Conservation (phyloP, 2,888 invertebrate genomes). For the Lobophora halterata region DNA sequence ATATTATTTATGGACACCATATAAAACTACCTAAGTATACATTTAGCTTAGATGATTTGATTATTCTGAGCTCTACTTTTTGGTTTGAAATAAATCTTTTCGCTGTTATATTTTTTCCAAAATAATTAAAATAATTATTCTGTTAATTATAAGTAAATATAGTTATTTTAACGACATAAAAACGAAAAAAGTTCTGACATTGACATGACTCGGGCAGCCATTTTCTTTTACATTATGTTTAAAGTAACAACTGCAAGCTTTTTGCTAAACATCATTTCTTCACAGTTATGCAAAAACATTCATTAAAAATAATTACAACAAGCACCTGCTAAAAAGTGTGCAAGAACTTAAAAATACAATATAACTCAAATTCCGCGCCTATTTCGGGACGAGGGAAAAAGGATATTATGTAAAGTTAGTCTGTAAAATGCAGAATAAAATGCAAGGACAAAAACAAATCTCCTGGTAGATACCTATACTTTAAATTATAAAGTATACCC, state of each 20-base stretch:
- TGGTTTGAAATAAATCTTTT: no score
- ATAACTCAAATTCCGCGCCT: slow-evolving; percentile 19
- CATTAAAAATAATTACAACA: slow-evolving; percentile 19
- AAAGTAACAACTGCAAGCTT: not conserved
- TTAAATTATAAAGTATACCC: slow-evolving; percentile 35
- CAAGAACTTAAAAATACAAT: slow-evolving; percentile 15
- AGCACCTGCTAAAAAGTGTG: slow-evolving; percentile 19
- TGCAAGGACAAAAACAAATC: slow-evolving; percentile 45
- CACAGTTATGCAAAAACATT: slow-evolving; percentile 16
- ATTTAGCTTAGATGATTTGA: not conserved
- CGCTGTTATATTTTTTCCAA: no score
- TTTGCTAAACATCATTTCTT: slow-evolving; percentile 12
- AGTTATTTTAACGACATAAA: no score
- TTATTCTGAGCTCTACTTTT: not conserved
- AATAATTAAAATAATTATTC: no score
- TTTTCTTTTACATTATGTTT: no score
- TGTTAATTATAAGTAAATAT: no score
- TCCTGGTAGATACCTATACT: slow-evolving; percentile 37
- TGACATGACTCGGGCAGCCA: no score
- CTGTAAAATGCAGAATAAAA: slow-evolving; percentile 48
- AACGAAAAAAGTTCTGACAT: no score
- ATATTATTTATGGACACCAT: slow-evolving; percentile 7
- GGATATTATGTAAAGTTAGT: slow-evolving; percentile 54
- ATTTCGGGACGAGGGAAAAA: slow-evolving; percentile 33
- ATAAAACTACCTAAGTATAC: slow-evolving; percentile 1